Evolutionary conservation across 2,797 vertebrate species (phyloP), one percentile per base, ranked within the genome.

Genomic region (Aeoliscus strigatus): DNA sequence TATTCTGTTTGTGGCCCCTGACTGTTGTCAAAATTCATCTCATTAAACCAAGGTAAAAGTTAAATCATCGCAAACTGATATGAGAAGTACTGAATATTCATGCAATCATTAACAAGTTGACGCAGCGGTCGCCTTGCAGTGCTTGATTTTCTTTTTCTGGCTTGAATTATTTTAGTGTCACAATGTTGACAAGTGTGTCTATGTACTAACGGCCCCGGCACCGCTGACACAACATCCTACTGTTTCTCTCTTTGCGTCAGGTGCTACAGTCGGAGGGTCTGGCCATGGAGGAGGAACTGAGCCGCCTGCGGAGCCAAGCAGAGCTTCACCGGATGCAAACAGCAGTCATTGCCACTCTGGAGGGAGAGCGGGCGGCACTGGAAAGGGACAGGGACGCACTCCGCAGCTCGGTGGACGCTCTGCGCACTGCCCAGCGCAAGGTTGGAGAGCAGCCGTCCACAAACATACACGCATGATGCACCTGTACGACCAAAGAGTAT

Each of bases 301-400:
- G 81, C 27, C 83, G 80, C 40, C 72, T 90, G 36, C 84, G 86
- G 15, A 85, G 86, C 69, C 85, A 88, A 52, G 56, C 45, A 1
- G 88, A 88, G 70, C 80, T 90, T 18, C 85, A 87, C 57, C 73
- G 83, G 65, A 84, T 89, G 79, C 87, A 90, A 61, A 83, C 80
- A 21, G 78, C 79, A 2, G 79, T 87, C 70, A 86, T 89, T 17
- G 81, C 84, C 47, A 82, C 86, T 44, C 79, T 91, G 70, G 87
- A 90, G 59, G 84, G 79, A 6, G 89, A 90, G 64, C 73, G 86
- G 15, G 70, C 78, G 0, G 60, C 81, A 1, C 71, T 90, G 60
- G 89, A 90, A 80, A 80, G 87, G 64, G 86, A 90, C 48, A 74
- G 78, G 62, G 88, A 91, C 56, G 55, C 40, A 4, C 83, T 91